Evolutionary conservation across 2,113 vertebrate genomes (phyloP), one percentile per base, ranked within the genome.

Genomic region (Melanocharis versteri): DNA sequence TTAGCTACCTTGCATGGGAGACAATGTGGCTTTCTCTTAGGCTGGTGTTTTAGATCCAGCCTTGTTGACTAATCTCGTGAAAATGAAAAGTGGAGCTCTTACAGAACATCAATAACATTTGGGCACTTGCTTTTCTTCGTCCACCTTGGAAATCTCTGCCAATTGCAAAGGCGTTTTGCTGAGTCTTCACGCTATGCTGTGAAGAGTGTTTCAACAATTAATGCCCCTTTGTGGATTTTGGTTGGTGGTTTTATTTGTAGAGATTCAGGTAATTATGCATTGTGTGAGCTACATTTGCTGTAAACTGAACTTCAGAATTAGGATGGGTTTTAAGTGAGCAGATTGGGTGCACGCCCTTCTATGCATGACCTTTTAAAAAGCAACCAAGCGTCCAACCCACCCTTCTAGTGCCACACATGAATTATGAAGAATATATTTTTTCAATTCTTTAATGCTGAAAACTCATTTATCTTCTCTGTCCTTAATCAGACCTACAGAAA

Each of bases 321-420:
- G 31, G 40, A 11, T 60, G n/a, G 31, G 3, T 84, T 90, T 19
- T 10, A 62, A 30, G 11, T 24, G 30, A 54, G 35, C 28, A 82
- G 72, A 60, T 57, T n/a, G 83, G 31, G 66, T 73, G 27, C 51
- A 21, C 6, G 31, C 27, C 42, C 42, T 77, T 87, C 62, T 76
- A 4, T 77, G 47, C n/a, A 26, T 82, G 81, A 87, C 66, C 87
- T 96, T 95, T 94, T 75, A 56, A 89, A 95, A 93, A 84, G 73
- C 73, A 93, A 9, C 80, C 69, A 79, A 93, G 83, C 60, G 5
- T 91, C 69, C 48, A 68, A 15, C 62, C 48, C 33, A 31, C 57
- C 8, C 20, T 54, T 27, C n/a, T 50, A 33, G 33, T 73, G 62
- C 66, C 8, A 4, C n/a, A 44, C 30, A 44, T 88, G 83, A 96